Percentiles rank a stretch among this genome's conserved stretches.
Evolutionary conservation across 2,113 vertebrate species (phyloP).

Genomic region (Phrynosoma blainvillii): DNA sequence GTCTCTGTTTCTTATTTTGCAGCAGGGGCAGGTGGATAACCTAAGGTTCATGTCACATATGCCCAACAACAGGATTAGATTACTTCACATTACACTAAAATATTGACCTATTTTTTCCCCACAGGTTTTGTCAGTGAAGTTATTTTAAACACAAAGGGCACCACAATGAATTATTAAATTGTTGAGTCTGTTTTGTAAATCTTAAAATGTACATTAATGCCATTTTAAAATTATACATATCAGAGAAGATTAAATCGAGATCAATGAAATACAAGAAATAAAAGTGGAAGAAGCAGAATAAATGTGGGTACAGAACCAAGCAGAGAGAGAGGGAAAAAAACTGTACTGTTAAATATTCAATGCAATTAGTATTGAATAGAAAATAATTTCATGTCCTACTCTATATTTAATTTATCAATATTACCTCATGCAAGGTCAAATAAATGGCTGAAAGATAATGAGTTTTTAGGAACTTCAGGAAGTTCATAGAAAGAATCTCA

Average conservation of each 20-base stretch:
- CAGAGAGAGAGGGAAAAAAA: background rate
- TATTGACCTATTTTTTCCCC: background rate
- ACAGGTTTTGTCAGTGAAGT: background rate
- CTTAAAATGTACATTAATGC: background rate
- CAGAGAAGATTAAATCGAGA: constrained; percentile 15
- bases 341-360: constrained; percentile 55
- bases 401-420: constrained; percentile 43
- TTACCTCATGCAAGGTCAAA: constrained; percentile 35
- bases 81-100: background rate
- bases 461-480: constrained; percentile 14
- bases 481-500: background rate
- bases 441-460: constrained; percentile 20
- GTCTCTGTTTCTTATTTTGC: background rate
- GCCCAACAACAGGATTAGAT: background rate
- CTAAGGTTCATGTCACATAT: background rate
- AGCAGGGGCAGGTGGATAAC: background rate
- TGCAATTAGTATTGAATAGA: constrained; percentile 24
- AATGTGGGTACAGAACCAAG: constrained; percentile 28
- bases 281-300: background rate
- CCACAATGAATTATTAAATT: background rate
- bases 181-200: background rate
- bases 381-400: constrained; percentile 13
- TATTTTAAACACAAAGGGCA: background rate
- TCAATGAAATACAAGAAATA: constrained; percentile 6
- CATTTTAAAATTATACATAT: too few relatives aligned